Evolutionary conservation across 2,113 vertebrate species (phyloP).

Genomic region (Agelaius phoeniceus): DNA sequence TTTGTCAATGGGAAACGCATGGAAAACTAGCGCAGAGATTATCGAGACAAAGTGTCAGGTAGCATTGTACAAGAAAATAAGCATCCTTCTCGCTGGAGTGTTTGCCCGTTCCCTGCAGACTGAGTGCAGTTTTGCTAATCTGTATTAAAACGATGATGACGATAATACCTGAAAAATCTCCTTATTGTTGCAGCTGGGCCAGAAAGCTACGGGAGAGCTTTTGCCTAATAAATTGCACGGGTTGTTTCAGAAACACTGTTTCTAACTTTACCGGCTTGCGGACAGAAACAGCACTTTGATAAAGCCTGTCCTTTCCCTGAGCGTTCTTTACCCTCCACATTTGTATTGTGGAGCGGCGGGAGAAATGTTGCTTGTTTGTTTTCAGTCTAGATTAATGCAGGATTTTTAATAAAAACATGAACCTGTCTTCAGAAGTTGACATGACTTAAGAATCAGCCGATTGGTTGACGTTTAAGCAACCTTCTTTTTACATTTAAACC

Average conservation of each 20-base stretch:
- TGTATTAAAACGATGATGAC: background rate
- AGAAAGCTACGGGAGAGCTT: background rate
- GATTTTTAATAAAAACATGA: constrained; percentile 3
- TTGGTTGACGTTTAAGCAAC: constrained; percentile 27
- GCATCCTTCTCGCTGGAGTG: background rate
- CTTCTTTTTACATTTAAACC: constrained; percentile 36
- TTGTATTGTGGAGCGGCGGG: background rate
- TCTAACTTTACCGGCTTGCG: background rate
- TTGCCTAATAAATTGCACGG: background rate
- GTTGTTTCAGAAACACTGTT: background rate
- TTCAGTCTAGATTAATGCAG: background rate
- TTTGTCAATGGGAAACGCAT: background rate
- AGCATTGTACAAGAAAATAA: background rate
- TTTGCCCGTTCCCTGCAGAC: background rate
- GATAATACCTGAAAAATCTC: constrained; percentile 28
- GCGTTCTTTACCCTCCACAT: background rate
- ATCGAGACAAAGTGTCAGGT: background rate
- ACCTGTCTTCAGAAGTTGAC: constrained; percentile 35
- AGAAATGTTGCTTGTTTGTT: constrained; percentile 18
- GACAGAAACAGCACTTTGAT: background rate
- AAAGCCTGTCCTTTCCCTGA: background rate
- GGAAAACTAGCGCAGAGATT: background rate
- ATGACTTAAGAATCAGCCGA: constrained; percentile 12
- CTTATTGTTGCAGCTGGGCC: background rate
- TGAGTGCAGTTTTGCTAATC: background rate